These are phyloP conservation scores for Telenomus remus DNA, from an alignment of 1,140 invertebrate species.

Conservation along the genomic window DNA sequence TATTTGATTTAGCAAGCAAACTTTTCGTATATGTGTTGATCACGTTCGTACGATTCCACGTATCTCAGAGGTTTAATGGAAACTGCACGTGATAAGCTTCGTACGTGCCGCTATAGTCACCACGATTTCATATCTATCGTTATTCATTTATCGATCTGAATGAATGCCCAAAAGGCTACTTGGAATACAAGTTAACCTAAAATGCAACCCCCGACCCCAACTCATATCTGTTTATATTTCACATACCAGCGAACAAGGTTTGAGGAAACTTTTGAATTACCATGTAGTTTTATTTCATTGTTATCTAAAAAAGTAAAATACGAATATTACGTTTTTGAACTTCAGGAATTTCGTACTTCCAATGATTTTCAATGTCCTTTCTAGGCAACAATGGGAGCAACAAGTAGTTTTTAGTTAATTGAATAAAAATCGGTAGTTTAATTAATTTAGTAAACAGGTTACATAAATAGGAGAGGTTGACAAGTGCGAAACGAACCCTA, in stretches of 20 bases:
- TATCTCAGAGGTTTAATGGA: constrained; percentile 54
- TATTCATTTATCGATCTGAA: constrained; percentile 45
- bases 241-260: constrained; percentile 2
- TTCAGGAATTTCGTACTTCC: too few species aligned
- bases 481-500: constrained; percentile 32
- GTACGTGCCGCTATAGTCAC: constrained; percentile 41
- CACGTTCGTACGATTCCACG: constrained; percentile 44
- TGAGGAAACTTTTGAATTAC: background rate
- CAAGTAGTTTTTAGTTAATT: too few species aligned
- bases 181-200: constrained; percentile 21
- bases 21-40: constrained; percentile 42
- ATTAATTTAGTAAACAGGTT: background rate
- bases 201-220: constrained; percentile 12
- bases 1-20: constrained; percentile 46
- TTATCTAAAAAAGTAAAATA: too few species aligned
- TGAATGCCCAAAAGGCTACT: constrained; percentile 31
- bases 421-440: background rate
- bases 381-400: too few species aligned
- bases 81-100: constrained; percentile 45
- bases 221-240: constrained; percentile 4
- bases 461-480: constrained; percentile 17
- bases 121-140: constrained; percentile 49
- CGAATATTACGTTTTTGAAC: too few species aligned
- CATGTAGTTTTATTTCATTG: background rate
- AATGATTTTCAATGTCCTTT: too few species aligned